A percentile compares a stretch with the other conserved stretches of the same genome.
These are phyloP conservation scores for Apostichopus japonicus DNA, from an alignment of 35 echinoderm and acorn worm genomes.

Conservation along the genomic window DNA sequence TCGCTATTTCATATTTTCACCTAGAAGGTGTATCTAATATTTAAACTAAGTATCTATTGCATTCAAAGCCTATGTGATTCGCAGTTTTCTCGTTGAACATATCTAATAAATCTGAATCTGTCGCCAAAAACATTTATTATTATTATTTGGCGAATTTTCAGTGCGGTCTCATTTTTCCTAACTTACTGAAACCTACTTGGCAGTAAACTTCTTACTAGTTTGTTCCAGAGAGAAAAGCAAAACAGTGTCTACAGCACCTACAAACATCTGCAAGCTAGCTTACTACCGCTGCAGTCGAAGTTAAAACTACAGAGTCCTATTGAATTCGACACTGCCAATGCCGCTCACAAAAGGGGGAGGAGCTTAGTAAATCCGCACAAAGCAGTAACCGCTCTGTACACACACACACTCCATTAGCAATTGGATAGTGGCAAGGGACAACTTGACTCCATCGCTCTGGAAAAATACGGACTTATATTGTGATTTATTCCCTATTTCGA, in stretches of 20 bases:
- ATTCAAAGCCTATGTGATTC: no score
- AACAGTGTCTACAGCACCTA: not conserved
- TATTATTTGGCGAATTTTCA: no score
- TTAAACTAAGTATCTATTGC: no score
- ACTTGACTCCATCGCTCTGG: conserved; percentile 30
- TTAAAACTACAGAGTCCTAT: no score
- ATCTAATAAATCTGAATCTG: no score
- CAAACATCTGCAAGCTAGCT: not conserved
- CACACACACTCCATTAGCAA: conserved; percentile 52
- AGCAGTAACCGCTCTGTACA: conserved; percentile 32
- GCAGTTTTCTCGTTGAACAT: no score
- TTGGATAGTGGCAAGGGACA: conserved; percentile 35
- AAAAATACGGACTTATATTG: conserved; percentile 56
- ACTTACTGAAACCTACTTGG: no score
- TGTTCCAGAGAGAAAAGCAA: not conserved
- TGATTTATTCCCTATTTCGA: conserved; percentile 56
- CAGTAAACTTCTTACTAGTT: no score
- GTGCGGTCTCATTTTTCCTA: no score
- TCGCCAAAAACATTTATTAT: no score
- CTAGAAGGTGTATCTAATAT: no score
- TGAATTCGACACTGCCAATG: not conserved
- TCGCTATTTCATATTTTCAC: no score
- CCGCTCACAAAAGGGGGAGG: conserved; percentile 40
- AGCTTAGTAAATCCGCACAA: conserved; percentile 33
- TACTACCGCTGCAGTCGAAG: not conserved